A percentile compares a stretch with the other conserved stretches of the same genome.
phyloP scores from a whole-genome alignment of 2,888 invertebrate species.

The Lithophane ornitopus region DNA sequence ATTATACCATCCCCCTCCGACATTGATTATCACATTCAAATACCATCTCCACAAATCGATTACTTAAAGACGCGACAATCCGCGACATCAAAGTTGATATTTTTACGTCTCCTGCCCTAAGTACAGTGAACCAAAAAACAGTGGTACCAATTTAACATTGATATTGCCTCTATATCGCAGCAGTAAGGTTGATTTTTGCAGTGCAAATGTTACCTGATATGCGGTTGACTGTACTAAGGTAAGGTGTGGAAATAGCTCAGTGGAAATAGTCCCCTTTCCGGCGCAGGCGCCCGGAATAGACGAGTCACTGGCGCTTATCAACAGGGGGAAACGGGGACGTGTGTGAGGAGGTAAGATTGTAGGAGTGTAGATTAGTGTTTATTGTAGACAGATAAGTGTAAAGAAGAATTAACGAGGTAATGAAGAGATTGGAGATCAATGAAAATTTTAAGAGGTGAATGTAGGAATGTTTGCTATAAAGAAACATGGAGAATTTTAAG shows the following conservation, averaged over 20 bases:
- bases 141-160: not conserved
- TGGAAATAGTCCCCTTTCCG: constrained; percentile 76
- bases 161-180: not conserved
- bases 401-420: not conserved
- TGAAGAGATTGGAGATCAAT: not conserved
- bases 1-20: not conserved
- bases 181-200: not conserved
- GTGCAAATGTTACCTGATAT: not conserved
- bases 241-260: constrained; percentile 69
- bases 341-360: constrained; percentile 11
- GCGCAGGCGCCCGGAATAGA: constrained; percentile 68
- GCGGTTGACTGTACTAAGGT: constrained; percentile 55
- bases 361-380: constrained; percentile 3
- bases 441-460: not conserved
- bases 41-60: constrained; percentile 30
- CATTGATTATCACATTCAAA: not conserved
- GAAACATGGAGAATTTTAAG: not conserved
- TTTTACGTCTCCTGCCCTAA: constrained; percentile 54
- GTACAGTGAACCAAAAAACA: not conserved
- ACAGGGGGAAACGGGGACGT: constrained; percentile 16
- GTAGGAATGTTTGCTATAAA: not conserved
- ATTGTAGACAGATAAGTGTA: constrained; percentile 1
- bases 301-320: constrained; percentile 59
- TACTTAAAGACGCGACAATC: constrained; percentile 17
- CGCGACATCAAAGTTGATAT: constrained; percentile 51